phyloP scores from a whole-genome alignment of 2,888 invertebrate species.

The Baronia brevicornis region DNA sequence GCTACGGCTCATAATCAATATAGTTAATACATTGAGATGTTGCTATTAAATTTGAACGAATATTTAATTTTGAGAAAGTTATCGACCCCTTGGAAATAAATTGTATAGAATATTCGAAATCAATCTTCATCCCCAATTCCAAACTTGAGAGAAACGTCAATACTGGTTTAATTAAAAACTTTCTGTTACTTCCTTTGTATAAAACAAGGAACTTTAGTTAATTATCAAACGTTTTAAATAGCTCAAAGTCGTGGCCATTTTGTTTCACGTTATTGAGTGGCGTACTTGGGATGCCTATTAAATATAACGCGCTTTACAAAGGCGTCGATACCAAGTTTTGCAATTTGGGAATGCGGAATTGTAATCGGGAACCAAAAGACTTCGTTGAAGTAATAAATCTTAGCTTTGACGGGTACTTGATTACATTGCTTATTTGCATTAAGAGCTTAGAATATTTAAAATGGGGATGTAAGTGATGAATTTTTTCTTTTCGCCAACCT shows the following conservation, averaged over 20 bases:
- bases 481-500: too few species aligned
- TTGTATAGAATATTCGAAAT: conserved; percentile 20
- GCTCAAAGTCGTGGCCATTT: conserved; percentile 21
- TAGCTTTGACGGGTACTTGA: too few species aligned
- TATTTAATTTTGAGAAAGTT: too few species aligned
- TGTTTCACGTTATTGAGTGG: conserved; percentile 24
- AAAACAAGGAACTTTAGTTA: conserved; percentile 25
- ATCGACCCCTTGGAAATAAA: conserved; percentile 6
- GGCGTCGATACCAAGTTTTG: conserved; percentile 5
- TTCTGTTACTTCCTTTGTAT: conserved; percentile 25
- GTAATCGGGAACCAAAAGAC: too few species aligned
- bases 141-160: conserved; percentile 23
- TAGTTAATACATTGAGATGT: too few species aligned
- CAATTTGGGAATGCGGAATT: conserved; percentile 4
- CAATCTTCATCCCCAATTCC: conserved; percentile 20
- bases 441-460: too few species aligned
- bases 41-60: too few species aligned
- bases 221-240: conserved; percentile 24
- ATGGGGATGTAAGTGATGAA: too few species aligned
- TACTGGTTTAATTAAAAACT: conserved; percentile 31
- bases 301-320: conserved; percentile 8
- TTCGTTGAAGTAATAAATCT: too few species aligned
- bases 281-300: conserved; percentile 14
- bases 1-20: too few species aligned
- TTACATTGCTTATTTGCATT: too few species aligned